Evolutionary conservation across 2,888 invertebrate genomes (phyloP), one percentile per base, ranked within the genome.

Genomic region (Tachina lurida): DNA sequence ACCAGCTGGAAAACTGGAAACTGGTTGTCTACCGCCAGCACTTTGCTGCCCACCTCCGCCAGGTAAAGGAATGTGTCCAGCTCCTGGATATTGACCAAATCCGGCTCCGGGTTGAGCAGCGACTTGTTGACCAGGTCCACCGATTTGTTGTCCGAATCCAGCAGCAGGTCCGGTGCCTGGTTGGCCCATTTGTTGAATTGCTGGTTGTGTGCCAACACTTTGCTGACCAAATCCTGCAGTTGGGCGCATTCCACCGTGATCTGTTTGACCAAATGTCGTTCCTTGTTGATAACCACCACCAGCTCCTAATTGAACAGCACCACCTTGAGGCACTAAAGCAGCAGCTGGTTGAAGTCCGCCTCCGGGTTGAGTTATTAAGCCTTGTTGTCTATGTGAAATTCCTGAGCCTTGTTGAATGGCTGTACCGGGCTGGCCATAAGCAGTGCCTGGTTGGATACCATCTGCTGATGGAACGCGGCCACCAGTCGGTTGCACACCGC

Each of bases 31-130:
- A 17, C 63, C 7, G 15, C 63, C 17, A 2, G 41, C 19, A 19
- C 43, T 60, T 52, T 7, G 43, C 7, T 62, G 73, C 8, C 49
- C 19, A 22, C 19, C 62, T 19, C 10, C 39, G 12, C 84, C 79
- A 31, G 83, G 71, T n/a, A 67, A 76, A 17, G 43, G 9, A 62
- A n/a, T 49, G 15, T 15, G 31, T 3, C 56, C 65, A 39, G 45
- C 15, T 9, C 83, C 67, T 10, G 58, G 58, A 1, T 67, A 83
- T 13, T 39, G 49, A 15, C 80, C 78, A 15, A 52, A 39, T 10
- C 83, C 78, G 8, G 54, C 39, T 10, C 83, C 78, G 8, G 84
- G 76, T 65, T 84, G 86, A 3, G 49, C 17, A 56, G 63, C 70
- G 39, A 31, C 77, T 62, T 60, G 83, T 63, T 65, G 84, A 8